Percentiles rank a stretch among this genome's conserved stretches.
phyloP scores from a whole-genome alignment of 2,113 vertebrate species.

The Sprattus sprattus region DNA sequence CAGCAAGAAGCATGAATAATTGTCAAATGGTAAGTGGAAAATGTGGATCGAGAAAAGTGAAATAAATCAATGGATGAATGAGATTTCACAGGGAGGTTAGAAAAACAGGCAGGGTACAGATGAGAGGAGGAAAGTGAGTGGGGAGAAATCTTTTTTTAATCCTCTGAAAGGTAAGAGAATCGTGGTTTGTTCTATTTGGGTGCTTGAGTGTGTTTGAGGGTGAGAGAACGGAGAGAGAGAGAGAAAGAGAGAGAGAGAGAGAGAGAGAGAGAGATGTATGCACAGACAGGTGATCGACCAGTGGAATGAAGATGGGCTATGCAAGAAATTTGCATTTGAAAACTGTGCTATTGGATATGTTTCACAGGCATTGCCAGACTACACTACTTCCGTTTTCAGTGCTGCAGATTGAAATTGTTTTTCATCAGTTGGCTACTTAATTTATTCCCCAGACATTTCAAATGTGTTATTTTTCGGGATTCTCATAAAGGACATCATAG shows the following conservation, averaged over 20 bases:
- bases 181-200: constrained; percentile 60
- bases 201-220: constrained; percentile 60
- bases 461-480: not conserved
- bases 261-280: constrained; percentile 43
- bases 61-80: constrained; percentile 47
- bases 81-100: not conserved
- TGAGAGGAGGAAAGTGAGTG: constrained; percentile 43
- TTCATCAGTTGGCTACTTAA: not conserved
- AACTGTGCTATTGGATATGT: constrained; percentile 23
- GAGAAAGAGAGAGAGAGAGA: constrained; percentile 17
- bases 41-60: not conserved
- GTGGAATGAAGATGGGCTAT: constrained; percentile 41
- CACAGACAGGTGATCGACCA: constrained; percentile 60
- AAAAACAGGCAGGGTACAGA: constrained; percentile 14
- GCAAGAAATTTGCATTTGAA: not conserved
- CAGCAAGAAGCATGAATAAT: not conserved
- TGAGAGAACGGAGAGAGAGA: constrained; percentile 47
- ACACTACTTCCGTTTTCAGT: not conserved
- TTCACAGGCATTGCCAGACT: not conserved
- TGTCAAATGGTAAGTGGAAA: not conserved
- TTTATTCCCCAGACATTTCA: constrained; percentile 10
- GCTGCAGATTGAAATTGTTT: constrained; percentile 6
- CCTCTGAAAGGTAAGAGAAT: constrained; percentile 50
- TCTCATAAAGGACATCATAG: not conserved
- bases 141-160: constrained; percentile 41